phyloP scores from a whole-genome alignment of 1,140 invertebrate species.

The Eufriesea mexicana region DNA sequence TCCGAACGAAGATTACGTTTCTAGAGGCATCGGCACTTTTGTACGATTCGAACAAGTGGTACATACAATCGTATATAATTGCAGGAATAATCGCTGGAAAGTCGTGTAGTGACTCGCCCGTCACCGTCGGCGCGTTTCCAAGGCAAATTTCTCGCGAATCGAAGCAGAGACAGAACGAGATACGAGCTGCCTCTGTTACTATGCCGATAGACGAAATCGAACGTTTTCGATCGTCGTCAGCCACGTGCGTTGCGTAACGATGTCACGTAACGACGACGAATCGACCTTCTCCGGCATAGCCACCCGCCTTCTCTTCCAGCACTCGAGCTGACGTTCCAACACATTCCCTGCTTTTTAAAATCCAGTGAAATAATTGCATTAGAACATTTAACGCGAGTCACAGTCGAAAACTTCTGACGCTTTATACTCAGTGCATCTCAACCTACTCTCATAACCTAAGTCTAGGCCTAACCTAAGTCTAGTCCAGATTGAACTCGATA shows the following conservation, averaged over 20 bases:
- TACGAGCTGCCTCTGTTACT: neutral
- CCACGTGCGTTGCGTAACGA: constrained; percentile 68
- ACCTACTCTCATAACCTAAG: too few species aligned
- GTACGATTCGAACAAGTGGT: too few species aligned
- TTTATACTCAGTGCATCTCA: too few species aligned
- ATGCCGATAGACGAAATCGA: constrained; percentile 42
- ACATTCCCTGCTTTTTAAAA: neutral
- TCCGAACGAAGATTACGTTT: too few species aligned
- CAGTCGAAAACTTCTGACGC: too few species aligned
- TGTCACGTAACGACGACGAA: constrained; percentile 75
- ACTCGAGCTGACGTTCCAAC: constrained; percentile 19
- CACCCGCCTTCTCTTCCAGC: constrained; percentile 63
- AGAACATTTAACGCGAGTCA: too few species aligned
- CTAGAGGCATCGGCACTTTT: too few species aligned
- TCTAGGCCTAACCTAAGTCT: too few species aligned
- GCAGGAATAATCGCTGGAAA: constrained; percentile 15
- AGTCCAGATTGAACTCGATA: too few species aligned
- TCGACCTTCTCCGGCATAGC: constrained; percentile 68
- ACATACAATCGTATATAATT: neutral
- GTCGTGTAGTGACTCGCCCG: neutral
- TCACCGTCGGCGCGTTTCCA: neutral
- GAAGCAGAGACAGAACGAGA: neutral
- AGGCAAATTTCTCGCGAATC: constrained; percentile 13
- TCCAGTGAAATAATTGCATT: neutral
- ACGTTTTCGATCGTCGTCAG: constrained; percentile 41